Evolutionary conservation across 2,888 invertebrate genomes (phyloP), one percentile per base, ranked within the genome.

Genomic region (Lasioglossum leucozonium): DNA sequence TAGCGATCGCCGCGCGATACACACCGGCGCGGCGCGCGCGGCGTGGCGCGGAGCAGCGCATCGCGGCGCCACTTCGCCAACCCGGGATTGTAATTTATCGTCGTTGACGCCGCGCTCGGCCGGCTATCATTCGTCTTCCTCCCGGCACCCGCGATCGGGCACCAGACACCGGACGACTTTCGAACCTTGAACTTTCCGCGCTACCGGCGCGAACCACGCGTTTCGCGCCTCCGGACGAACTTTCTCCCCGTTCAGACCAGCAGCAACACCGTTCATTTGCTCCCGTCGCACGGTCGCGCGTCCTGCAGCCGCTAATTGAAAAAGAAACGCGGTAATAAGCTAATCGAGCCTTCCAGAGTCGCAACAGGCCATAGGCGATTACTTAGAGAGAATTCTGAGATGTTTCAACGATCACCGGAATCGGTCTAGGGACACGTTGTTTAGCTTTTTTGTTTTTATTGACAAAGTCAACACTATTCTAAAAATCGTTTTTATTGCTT

Each of bases 81-180:
- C n/a, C 84, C 85, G 87, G 88, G 90, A 91, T 91, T 91, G 90
- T 93, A 92, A 94, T 93, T 94, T 94, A 94, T 94, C 91, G 94
- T 92, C 90, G 91, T 91, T 91, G 93, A 93, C 93, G 92, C 92
- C 90, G 88, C 90, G 88, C 89, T 90, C 92, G 93, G 92, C 92
- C 73, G 67, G 72, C 55, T 78, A 76, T 71, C 81, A 82, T 73
- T 84, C 42, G 40, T 47, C 77, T 80, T 82, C 71, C 51, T 77
- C 44, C 16, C 58, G 51, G 22, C 74, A 40, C 76, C 40, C 40
- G n/a, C 22, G 69, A 76, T 78, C 74, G 51, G 44, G 22, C 69
- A 69, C 22, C 34, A 34, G 34, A 37, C 67, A 55, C 55, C 62
- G 71, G 62, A 55, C 82, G 71, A 67, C 65, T 79, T 73, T 42